Conservation (phyloP, 2,113 vertebrate species). For the Willisornis vidua region DNA sequence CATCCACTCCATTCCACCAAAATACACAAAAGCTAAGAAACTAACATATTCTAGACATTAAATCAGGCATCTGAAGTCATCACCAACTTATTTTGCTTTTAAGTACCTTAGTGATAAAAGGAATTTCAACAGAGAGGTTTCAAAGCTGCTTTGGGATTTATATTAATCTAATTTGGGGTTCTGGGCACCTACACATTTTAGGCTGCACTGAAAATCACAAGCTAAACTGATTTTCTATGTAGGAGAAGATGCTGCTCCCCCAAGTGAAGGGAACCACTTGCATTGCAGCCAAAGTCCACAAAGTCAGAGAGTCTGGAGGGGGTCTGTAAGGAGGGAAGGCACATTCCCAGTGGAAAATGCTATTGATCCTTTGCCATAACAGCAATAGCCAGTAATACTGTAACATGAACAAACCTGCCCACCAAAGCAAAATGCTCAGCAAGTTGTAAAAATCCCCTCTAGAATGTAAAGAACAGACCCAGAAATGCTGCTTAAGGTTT, state of each 20-base stretch:
- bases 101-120: not conserved
- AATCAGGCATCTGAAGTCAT: not conserved
- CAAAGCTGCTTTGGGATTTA: slow-evolving; percentile 26
- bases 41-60: not conserved
- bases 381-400: not conserved
- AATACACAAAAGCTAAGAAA: not conserved
- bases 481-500: slow-evolving; percentile 13
- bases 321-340: not conserved
- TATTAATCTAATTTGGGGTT: slow-evolving; percentile 5
- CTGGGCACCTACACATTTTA: not conserved
- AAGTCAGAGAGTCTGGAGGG: not conserved
- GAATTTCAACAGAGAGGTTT: not conserved
- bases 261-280: not conserved
- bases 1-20: not conserved
- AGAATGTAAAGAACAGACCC: slow-evolving; percentile 28
- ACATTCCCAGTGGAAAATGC: slow-evolving; percentile 20
- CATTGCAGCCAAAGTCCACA: not conserved
- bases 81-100: not conserved
- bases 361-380: slow-evolving; percentile 29
- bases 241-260: not conserved
- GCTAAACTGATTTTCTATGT: not conserved
- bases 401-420: slow-evolving; percentile 38
- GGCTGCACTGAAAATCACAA: not conserved
- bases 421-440: not conserved
- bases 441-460: slow-evolving; percentile 44